Evolutionary conservation across 2,888 invertebrate species (phyloP).

Genomic region (Phengaris arion): DNA sequence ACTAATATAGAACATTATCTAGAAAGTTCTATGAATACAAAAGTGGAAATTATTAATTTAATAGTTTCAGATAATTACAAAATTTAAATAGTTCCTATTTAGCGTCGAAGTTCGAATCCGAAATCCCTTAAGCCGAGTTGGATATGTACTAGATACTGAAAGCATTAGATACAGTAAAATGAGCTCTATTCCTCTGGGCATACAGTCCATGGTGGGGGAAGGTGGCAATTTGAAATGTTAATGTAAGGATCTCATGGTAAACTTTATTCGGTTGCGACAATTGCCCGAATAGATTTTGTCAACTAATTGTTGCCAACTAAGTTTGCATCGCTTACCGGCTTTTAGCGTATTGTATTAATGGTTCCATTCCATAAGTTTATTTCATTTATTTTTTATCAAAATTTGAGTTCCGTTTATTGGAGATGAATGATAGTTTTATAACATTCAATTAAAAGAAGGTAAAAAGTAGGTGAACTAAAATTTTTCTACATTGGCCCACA

Average conservation of each 20-base stretch:
- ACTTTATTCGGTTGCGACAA: slow-evolving; percentile 74
- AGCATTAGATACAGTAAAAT: not conserved
- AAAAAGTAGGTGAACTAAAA: not conserved
- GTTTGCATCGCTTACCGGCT: slow-evolving; percentile 47
- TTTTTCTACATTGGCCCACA: not conserved
- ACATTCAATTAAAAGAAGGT: not conserved
- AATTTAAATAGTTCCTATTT: slow-evolving; percentile 66
- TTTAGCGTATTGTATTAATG: slow-evolving; percentile 30
- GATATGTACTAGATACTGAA: slow-evolving; percentile 43
- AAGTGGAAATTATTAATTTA: slow-evolving; percentile 41
- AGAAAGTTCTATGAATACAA: slow-evolving; percentile 14
- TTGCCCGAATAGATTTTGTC: slow-evolving; percentile 68
- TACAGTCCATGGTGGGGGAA: slow-evolving; percentile 31
- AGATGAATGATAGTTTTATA: no score
- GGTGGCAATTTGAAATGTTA: slow-evolving; percentile 42
- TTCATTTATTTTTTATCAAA: not conserved
- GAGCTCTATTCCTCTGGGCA: slow-evolving; percentile 1
- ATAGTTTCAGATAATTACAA: slow-evolving; percentile 56
- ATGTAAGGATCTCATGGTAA: slow-evolving; percentile 56
- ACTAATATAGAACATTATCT: not conserved
- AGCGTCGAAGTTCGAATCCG: slow-evolving; percentile 68
- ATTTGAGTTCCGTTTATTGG: not conserved
- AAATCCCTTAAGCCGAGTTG: slow-evolving; percentile 73
- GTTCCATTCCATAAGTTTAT: not conserved
- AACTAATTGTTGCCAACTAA: slow-evolving; percentile 71